A percentile compares a stretch with the other conserved stretches of the same genome.
These are phyloP conservation scores for Lepus europaeus DNA, from an alignment of 2,113 vertebrate species.

Conservation along the genomic window DNA sequence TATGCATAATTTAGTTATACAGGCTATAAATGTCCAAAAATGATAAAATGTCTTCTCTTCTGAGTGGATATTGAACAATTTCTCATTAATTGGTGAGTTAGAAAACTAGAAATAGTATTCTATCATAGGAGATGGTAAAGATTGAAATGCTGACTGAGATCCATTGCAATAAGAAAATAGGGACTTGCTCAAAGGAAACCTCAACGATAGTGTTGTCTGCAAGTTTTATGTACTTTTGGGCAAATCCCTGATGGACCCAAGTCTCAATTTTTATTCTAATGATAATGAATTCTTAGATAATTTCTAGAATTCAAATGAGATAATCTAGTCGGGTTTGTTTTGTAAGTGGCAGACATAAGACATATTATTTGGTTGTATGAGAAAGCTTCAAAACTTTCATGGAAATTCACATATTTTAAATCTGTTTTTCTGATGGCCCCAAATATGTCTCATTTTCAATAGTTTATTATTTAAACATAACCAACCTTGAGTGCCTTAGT, in stretches of 20 bases:
- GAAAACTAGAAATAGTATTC: background rate
- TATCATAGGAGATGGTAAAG: background rate
- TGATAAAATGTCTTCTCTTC: background rate
- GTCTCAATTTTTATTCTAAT: background rate
- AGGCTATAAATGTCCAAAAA: background rate
- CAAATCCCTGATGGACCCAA: background rate
- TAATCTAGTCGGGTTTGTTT: background rate
- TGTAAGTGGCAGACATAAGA: background rate
- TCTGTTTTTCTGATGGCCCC: too few species aligned
- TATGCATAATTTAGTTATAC: background rate
- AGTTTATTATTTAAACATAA: constrained; percentile 42
- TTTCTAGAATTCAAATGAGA: constrained; percentile 19
- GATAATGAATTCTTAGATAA: background rate
- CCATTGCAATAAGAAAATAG: background rate
- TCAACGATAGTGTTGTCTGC: background rate
- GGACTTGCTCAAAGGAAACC: background rate
- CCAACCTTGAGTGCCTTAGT: background rate
- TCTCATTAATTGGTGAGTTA: background rate
- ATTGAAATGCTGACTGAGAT: background rate
- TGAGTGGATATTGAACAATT: background rate
- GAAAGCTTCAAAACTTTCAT: too few species aligned
- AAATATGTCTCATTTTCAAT: background rate
- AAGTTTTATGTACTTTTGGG: background rate
- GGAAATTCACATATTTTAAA: too few species aligned
- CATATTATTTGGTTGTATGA: background rate